Conservation (phyloP, 1,140 invertebrate genomes). For the Aphelenchoides besseyi region DNA sequence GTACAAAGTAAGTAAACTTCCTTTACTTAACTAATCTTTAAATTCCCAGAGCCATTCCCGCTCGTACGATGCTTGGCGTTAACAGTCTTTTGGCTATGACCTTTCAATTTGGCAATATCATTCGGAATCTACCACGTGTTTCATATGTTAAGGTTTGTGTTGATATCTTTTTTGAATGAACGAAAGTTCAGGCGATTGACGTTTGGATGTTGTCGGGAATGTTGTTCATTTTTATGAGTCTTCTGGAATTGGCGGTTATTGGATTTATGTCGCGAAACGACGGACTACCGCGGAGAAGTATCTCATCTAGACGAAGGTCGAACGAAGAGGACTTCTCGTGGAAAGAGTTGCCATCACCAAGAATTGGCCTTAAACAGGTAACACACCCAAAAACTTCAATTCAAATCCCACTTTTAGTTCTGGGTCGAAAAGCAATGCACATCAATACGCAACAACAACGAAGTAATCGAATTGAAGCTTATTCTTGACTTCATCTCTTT, state of each 20-base stretch:
- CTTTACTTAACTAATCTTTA: neutral
- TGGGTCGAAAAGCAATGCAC: constrained; percentile 50
- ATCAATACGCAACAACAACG: constrained; percentile 28
- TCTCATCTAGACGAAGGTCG: constrained; percentile 21
- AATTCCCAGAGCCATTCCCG: constrained; percentile 58
- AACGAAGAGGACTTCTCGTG: constrained; percentile 53
- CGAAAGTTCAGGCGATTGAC: neutral
- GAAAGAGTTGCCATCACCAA: constrained; percentile 60
- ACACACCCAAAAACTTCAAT: neutral
- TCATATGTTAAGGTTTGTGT: constrained; percentile 56
- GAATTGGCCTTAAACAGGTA: constrained; percentile 52
- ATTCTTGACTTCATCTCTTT: neutral
- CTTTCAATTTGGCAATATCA: constrained; percentile 62
- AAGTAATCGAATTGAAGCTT: constrained; percentile 1
- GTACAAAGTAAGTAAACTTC: constrained; percentile 35
- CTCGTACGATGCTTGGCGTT: constrained; percentile 60
- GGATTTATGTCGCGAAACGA: constrained; percentile 62
- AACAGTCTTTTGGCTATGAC: constrained; percentile 58
- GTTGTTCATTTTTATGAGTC: constrained; percentile 61
- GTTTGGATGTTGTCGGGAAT: constrained; percentile 46
- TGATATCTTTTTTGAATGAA: neutral
- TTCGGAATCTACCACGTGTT: constrained; percentile 58
- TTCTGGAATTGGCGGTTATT: constrained; percentile 59
- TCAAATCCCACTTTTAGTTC: constrained; percentile 33
- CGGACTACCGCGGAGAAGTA: constrained; percentile 39